Base-by-base conservation (phyloP, 2,113 vertebrate species). In the Athene noctua region DNA sequence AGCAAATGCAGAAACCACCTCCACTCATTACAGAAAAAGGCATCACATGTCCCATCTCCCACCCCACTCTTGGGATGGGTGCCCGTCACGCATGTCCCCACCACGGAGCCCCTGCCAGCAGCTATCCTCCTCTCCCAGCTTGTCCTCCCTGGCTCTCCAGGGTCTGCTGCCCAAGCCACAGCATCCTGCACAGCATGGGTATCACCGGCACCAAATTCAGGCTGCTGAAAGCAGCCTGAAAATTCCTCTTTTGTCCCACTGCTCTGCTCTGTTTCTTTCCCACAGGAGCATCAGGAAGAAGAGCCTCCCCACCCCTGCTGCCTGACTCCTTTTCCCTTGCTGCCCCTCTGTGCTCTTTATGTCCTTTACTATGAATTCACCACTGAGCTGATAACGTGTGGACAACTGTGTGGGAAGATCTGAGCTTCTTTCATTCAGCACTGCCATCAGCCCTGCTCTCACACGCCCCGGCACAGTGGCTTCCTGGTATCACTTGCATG, bases 191-290 rank as follows among this genome's bases (percentile, higher is more conserved):
- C 40, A 27, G 9, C 8, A 2, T 2, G 44, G 40, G 17, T 65
- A 29, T 5, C 0, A 0, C 68, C 44, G 71, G 32, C 66, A 71
- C 25, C n/a, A 25, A 1, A 5, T 3, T 2, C 1, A 4, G 61
- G 75, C 88, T 58, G 36, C 47, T 63, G 27, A 10, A 27, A 73
- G 47, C 11, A 10, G 15, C 61, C 15, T 6, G 2, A 22, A 34
- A 29, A 4, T 4, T 7, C n/a, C 42, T 57, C 29, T 34, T 46
- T 46, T 85, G 74, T 59, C 68, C 72, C 86, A 92, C 49, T 62
- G 74, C 57, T 70, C 55, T 74, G 66, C 61, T 90, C 47, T 94
- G 15, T 92, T 95, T 96, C 80, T 78, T 46, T 73, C 71, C 86
- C 68, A 52, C 84, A 97, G 96, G 91, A 91, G 38, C 61, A 27